Percentiles rank a stretch among this genome's conserved stretches.
phyloP scores from a whole-genome alignment of 1,140 invertebrate species.

The Pseudomyrmex cubaensis region DNA sequence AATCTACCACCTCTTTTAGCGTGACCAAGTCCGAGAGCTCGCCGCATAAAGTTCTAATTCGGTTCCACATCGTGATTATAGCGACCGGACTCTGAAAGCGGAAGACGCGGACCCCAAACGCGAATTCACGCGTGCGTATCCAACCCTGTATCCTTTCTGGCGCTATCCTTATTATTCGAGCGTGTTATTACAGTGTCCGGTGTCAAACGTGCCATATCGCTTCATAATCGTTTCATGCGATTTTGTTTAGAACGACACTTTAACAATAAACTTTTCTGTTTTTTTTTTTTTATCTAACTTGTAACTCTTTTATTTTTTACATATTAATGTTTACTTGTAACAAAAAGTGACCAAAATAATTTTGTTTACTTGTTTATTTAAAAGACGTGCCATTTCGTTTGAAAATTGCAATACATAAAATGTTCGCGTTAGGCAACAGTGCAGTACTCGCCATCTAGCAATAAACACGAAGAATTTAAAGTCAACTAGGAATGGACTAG shows the following conservation, averaged over 20 bases:
- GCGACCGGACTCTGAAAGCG: slow-evolving; percentile 75
- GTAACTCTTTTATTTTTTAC: too few species aligned
- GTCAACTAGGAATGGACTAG: too few species aligned
- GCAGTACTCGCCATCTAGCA: too few species aligned
- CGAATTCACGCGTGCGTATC: slow-evolving; percentile 84
- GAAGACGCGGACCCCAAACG: slow-evolving; percentile 83
- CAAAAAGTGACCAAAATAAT: too few species aligned
- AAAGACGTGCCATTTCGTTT: too few species aligned
- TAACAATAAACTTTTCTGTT: too few species aligned
- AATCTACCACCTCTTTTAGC: background rate
- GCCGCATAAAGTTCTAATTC: slow-evolving; percentile 7
- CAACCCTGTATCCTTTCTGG: slow-evolving; percentile 84
- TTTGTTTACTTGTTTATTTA: too few species aligned
- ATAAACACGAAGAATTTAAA: too few species aligned
- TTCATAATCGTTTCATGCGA: slow-evolving; percentile 12
- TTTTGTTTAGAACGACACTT: background rate
- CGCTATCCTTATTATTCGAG: slow-evolving; percentile 84
- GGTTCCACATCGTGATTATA: slow-evolving; percentile 58
- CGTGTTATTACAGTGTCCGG: slow-evolving; percentile 83
- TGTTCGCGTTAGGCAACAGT: too few species aligned
- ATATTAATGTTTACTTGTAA: too few species aligned
- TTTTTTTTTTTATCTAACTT: too few species aligned
- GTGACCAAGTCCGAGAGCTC: background rate
- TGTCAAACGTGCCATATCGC: background rate
- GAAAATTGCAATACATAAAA: too few species aligned